Evolutionary conservation across 2,797 vertebrate genomes (phyloP), one percentile per base, ranked within the genome.

Genomic region (Crypturellus tataupa): DNA sequence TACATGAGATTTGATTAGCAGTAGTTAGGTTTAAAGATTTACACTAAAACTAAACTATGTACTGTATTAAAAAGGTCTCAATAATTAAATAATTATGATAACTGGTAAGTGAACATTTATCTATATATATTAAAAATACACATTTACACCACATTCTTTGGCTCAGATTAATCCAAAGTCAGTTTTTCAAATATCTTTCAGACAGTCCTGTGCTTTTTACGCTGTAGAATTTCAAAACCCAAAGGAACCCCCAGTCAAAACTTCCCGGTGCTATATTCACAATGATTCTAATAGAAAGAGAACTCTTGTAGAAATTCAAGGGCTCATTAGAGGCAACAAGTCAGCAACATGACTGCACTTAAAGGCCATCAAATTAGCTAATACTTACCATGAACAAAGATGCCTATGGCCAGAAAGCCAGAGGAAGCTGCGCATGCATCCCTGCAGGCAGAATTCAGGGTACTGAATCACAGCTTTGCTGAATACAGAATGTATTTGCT

Each of bases 131-230:
- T 53, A 42, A 70, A 84, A 82, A 62, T 2, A 77, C 76, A 67
- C 9, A 63, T 14, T 69, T 79, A 47, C 33, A 19, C 60, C 44
- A 12, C 17, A n/a, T 59, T 63, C 29, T 76, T 35, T 79, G 20
- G 20, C 53, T 69, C 55, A 40, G 55, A 47, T 47, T 18, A 69
- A 12, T 1, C 39, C 42, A 29, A 60, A 35, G 25, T 33, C 58
- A 92, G 81, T 59, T 7, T 31, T 31, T 15, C 40, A 65, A 55
- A 49, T 27, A 23, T 20, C 9, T 53, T 70, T 31, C 24, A 51
- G 42, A 47, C 7, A 37, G 17, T n/a, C 16, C 44, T 8, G 17
- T 5, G 46, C 31, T 80, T 87, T 2, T 58, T 0, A 0, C 44
- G 21, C 18, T 75, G 75, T 49, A 47, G 40, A 87, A 83, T 10